phyloP scores from a whole-genome alignment of 2,113 vertebrate species.

The Bujurquina vittata region DNA sequence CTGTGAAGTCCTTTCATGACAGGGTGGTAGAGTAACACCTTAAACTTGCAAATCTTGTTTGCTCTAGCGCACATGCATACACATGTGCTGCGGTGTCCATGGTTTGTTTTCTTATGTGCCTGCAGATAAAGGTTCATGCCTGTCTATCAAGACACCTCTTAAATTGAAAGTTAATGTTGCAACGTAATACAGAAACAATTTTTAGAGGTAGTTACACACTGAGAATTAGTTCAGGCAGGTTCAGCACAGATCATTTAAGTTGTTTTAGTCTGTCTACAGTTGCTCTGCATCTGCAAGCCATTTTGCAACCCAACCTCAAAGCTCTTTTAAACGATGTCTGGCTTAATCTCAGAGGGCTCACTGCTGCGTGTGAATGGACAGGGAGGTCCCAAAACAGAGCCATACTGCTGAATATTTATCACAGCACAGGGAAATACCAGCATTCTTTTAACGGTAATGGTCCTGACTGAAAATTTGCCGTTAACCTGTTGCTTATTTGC shows the following conservation, averaged over 20 bases:
- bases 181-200: neutral
- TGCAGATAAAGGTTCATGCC: constrained; percentile 41
- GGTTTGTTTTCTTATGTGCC: constrained; percentile 22
- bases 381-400: neutral
- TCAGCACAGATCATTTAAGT: neutral
- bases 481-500: neutral
- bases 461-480: neutral
- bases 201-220: neutral
- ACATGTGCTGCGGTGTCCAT: constrained; percentile 11
- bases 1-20: constrained; percentile 23
- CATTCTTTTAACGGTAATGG: neutral
- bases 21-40: constrained; percentile 53
- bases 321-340: neutral
- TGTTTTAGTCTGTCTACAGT: neutral
- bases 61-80: neutral
- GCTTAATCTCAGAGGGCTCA: too few species aligned
- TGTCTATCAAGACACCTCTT: constrained; percentile 34
- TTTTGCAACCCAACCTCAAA: neutral
- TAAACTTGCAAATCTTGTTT: constrained; percentile 51
- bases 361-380: accelerated
- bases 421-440: neutral
- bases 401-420: neutral
- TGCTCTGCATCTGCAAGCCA: neutral
- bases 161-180: neutral
- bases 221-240: neutral